A percentile compares a stretch with the other conserved stretches of the same genome.
phyloP scores from a whole-genome alignment of 2,888 invertebrate genomes.

The Chrysomela aeneicollis region DNA sequence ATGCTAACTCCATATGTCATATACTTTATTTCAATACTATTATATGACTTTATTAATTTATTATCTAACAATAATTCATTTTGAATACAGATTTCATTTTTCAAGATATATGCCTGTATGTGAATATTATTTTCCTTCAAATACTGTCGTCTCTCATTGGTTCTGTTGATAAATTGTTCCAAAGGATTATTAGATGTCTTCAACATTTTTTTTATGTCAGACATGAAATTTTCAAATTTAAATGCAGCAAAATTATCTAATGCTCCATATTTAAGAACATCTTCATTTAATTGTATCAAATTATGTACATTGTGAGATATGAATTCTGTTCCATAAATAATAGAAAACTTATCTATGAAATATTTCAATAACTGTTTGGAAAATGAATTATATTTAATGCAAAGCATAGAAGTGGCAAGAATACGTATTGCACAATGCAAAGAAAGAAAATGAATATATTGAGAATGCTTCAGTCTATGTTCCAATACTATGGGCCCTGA shows the following conservation, averaged over 20 bases:
- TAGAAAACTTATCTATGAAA: constrained; percentile 36
- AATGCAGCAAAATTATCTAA: constrained; percentile 17
- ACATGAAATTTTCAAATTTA: constrained; percentile 21
- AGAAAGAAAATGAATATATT: constrained; percentile 21
- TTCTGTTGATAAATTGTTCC: constrained; percentile 15
- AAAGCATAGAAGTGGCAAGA: constrained; percentile 1
- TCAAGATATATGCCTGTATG: neutral
- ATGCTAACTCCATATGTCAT: constrained; percentile 12
- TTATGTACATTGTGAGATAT: constrained; percentile 43
- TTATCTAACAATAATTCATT: constrained; percentile 4
- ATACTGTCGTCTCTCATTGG: constrained; percentile 13
- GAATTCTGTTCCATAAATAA: constrained; percentile 37
- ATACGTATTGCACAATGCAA: constrained; percentile 19
- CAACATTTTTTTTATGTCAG: constrained; percentile 18
- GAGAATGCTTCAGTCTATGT: constrained; percentile 6
- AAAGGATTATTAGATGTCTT: constrained; percentile 13
- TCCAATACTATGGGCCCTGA: constrained; percentile 34
- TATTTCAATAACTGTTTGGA: constrained; percentile 29
- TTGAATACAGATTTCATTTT: constrained; percentile 3
- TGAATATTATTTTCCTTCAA: constrained; percentile 6
- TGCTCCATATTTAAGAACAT: constrained; percentile 20
- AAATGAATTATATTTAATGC: constrained; percentile 19
- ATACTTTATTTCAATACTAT: constrained; percentile 7
- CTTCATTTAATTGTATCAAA: constrained; percentile 37
- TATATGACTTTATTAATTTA: constrained; percentile 3